A percentile compares a stretch with the other conserved stretches of the same genome.
Conservation (phyloP, 2,888 invertebrate genomes). For the Cephonodes hylas region DNA sequence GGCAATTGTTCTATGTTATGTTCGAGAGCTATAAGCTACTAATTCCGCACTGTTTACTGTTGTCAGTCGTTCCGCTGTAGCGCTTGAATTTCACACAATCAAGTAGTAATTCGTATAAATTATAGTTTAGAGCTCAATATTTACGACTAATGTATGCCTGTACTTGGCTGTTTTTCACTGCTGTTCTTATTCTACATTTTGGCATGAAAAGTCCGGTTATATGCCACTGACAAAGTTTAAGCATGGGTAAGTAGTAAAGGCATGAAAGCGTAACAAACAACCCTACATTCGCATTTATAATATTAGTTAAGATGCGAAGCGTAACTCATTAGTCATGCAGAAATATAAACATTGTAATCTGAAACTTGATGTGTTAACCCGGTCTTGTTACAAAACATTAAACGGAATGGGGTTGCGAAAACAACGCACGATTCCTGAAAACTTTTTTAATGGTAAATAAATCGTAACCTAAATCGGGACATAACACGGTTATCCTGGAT, state of each 20-base stretch:
- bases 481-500: conserved; percentile 64
- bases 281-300: not conserved
- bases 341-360: not conserved
- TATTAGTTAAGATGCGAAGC: not conserved
- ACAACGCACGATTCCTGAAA: conserved; percentile 34
- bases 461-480: conserved; percentile 52
- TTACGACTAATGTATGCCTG: too few relatives aligned
- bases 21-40: not conserved
- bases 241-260: too few relatives aligned
- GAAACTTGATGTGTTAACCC: conserved; percentile 4
- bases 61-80: not conserved
- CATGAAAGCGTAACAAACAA: too few relatives aligned
- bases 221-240: too few relatives aligned
- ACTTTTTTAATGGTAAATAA: conserved; percentile 44
- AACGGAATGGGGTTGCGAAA: conserved; percentile 50
- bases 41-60: not conserved
- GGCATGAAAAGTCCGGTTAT: too few relatives aligned
- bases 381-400: conserved; percentile 19
- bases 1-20: not conserved
- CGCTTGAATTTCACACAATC: not conserved
- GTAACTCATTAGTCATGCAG: not conserved
- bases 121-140: not conserved
- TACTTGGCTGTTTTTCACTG: too few relatives aligned
- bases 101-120: not conserved
- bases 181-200: too few relatives aligned